These are phyloP conservation scores for Calephelis virginiensis DNA, from an alignment of 1,140 invertebrate species.

Conservation along the genomic window DNA sequence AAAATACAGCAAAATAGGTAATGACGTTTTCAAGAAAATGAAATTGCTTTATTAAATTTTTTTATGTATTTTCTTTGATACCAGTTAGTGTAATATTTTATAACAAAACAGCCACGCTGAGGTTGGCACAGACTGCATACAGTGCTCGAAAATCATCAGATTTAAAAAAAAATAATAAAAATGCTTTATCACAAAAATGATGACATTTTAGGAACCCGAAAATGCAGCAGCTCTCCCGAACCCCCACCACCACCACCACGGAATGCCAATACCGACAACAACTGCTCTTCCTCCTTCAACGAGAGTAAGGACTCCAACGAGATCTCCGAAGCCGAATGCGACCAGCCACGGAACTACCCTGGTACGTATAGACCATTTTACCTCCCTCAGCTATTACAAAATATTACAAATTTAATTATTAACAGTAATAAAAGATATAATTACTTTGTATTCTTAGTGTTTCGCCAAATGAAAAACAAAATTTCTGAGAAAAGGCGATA, in stretches of 20 bases:
- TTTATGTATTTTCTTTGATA: too few species aligned
- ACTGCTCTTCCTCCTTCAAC: conserved; percentile 90
- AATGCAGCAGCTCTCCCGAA: conserved; percentile 83
- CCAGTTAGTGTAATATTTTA: too few species aligned
- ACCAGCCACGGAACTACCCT: conserved; percentile 80
- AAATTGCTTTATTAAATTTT: too few species aligned
- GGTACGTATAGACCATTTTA: conserved; percentile 43
- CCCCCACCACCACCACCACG: conserved; percentile 89
- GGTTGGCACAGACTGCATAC: too few species aligned
- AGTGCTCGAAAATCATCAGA: too few species aligned
- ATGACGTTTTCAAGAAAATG: too few species aligned
- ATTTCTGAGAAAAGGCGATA: too few species aligned
- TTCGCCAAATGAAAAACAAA: too few species aligned
- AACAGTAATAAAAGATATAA: background rate
- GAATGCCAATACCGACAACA: conserved; percentile 79
- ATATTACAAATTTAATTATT: background rate
- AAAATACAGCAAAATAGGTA: too few species aligned
- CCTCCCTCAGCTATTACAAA: background rate
- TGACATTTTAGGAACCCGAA: conserved; percentile 44
- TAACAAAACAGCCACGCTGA: too few species aligned
- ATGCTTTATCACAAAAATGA: too few species aligned
- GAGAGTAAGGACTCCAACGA: conserved; percentile 95
- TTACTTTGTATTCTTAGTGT: background rate
- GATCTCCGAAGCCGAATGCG: conserved; percentile 95
- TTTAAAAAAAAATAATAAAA: too few species aligned